A percentile compares a stretch with the other conserved stretches of the same genome.
Conservation (phyloP, 2,113 vertebrate genomes). For the Nannospalax galili region DNA sequence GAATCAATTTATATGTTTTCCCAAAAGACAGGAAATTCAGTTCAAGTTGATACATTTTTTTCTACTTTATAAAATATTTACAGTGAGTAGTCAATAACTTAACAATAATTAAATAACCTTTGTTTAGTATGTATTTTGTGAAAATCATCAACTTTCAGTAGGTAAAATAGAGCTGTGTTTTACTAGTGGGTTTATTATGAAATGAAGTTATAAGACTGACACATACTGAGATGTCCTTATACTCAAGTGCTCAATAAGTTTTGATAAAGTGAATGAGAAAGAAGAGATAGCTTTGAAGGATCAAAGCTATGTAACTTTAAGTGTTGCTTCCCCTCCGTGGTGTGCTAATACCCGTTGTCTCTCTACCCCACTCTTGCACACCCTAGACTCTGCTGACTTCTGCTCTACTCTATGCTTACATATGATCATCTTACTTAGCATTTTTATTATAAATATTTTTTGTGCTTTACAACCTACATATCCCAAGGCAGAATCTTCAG, state of each 20-base stretch:
- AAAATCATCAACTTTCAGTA: slow-evolving; percentile 32
- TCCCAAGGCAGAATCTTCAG: background rate
- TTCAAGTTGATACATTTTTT: too few relatives aligned
- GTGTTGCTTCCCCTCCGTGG: too few relatives aligned
- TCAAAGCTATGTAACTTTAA: background rate
- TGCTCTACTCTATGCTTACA: background rate
- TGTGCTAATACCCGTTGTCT: background rate
- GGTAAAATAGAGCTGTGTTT: background rate
- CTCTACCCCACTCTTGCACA: background rate
- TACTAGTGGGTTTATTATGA: background rate
- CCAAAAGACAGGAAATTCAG: background rate
- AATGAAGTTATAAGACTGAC: slow-evolving; percentile 31
- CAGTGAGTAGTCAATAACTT: background rate
- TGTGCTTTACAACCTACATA: background rate
- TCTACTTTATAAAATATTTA: background rate
- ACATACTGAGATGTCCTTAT: slow-evolving; percentile 51
- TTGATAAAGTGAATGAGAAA: background rate
- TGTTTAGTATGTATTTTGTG: background rate
- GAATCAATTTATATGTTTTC: background rate
- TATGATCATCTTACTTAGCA: background rate
- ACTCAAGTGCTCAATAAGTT: background rate
- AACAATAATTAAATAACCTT: slow-evolving; percentile 38
- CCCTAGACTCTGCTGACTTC: background rate
- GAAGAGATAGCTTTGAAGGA: slow-evolving; percentile 4
- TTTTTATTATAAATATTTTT: background rate